Conservation (phyloP, 2,797 vertebrate species). For the Eulemur albifrons region DNA sequence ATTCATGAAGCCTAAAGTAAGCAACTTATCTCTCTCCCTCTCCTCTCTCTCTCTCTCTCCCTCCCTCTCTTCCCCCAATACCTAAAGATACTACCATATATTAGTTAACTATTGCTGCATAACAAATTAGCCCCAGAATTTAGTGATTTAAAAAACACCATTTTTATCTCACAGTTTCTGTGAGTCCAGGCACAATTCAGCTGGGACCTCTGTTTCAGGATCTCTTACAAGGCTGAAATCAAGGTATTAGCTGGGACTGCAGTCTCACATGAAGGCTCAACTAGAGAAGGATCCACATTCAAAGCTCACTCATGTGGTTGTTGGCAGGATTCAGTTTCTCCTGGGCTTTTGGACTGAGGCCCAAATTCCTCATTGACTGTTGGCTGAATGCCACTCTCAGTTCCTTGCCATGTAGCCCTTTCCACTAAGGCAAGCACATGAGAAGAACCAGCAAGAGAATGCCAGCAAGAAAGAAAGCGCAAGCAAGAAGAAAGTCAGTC, state of each 20-base stretch:
- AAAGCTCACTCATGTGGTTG: not conserved
- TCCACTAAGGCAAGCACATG: not conserved
- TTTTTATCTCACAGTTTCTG: not conserved
- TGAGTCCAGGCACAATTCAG: not conserved
- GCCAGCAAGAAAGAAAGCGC: not conserved
- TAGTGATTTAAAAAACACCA: not conserved
- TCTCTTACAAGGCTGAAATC: not conserved
- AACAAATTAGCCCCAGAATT: not conserved
- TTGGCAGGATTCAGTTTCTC: not conserved
- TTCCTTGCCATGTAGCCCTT: not conserved
- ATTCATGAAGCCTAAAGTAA: not conserved
- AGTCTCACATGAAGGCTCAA: not conserved
- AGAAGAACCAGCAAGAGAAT: conserved; percentile 18
- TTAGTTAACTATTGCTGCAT: not conserved
- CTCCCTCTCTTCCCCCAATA: not conserved
- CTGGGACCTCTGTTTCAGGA: not conserved
- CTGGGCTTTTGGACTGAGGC: not conserved
- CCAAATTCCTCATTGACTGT: not conserved
- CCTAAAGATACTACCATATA: not conserved
- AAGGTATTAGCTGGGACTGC: not conserved
- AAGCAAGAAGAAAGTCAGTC: not conserved
- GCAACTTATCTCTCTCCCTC: not conserved
- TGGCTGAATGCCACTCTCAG: not conserved
- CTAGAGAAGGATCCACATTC: not conserved
- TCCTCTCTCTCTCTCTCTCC: not conserved